Conservation (phyloP, 2,888 invertebrate genomes). For the Crematogaster levior region DNA sequence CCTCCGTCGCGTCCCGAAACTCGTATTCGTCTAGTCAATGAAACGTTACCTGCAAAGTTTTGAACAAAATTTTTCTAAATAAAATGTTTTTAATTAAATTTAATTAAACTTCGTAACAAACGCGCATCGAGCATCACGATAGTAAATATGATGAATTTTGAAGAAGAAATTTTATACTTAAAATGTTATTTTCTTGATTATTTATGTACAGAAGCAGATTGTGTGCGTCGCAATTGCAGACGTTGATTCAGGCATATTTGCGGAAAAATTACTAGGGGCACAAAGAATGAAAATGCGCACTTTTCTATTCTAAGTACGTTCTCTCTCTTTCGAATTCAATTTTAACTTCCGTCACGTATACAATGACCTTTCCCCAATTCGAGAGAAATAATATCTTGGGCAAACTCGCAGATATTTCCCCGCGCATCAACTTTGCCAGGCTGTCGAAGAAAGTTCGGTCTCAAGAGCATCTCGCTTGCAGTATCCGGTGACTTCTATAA, state of each 20-base stretch:
- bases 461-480: constrained; percentile 63
- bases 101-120: background rate
- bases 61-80: background rate
- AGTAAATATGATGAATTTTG: background rate
- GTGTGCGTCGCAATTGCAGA: background rate
- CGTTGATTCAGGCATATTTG: background rate
- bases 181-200: background rate
- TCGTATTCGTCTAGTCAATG: constrained; percentile 49
- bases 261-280: constrained; percentile 3
- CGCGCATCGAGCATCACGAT: background rate
- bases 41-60: background rate
- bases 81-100: constrained; percentile 29
- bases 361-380: constrained; percentile 57
- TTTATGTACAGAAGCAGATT: background rate
- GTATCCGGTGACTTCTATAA: constrained; percentile 74
- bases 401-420: constrained; percentile 65
- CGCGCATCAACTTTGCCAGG: constrained; percentile 69
- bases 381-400: constrained; percentile 64
- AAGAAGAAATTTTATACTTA: background rate
- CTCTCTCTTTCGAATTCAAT: constrained; percentile 62
- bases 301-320: constrained; percentile 37
- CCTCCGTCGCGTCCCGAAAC: constrained; percentile 12
- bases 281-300: constrained; percentile 15
- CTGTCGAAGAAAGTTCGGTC: constrained; percentile 72
- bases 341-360: constrained; percentile 58